Evolutionary conservation across 2,797 vertebrate species (phyloP).

Genomic region (Okamejei kenojei): DNA sequence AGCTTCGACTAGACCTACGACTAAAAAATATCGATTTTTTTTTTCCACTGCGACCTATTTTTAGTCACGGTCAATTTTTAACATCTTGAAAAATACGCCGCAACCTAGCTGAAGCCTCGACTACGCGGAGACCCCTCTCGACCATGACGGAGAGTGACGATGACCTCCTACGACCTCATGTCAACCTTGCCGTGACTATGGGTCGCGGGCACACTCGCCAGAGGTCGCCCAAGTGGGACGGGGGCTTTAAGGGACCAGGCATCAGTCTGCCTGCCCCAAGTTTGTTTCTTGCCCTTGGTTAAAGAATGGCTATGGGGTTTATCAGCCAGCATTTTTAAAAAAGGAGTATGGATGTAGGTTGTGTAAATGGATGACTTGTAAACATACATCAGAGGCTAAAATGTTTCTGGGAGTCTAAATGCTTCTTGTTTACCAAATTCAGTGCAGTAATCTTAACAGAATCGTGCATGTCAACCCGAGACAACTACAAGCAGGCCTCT

Average conservation of each 20-base stretch:
- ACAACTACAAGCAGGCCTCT: slow-evolving; percentile 30
- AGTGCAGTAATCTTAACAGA: slow-evolving; percentile 20
- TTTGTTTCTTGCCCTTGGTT: not conserved
- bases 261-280: not conserved
- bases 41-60: too few relatives aligned
- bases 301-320: not conserved
- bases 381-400: not conserved
- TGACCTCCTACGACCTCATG: too few relatives aligned
- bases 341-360: not conserved
- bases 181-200: too few relatives aligned
- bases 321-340: not conserved
- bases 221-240: too few relatives aligned
- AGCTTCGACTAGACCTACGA: too few relatives aligned
- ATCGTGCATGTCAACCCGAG: slow-evolving; percentile 29
- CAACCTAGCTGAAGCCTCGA: too few relatives aligned
- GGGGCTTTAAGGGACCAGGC: not conserved
- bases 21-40: too few relatives aligned
- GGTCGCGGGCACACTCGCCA: too few relatives aligned
- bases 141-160: too few relatives aligned
- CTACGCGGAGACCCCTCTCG: too few relatives aligned
- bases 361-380: slow-evolving; percentile 3
- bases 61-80: too few relatives aligned
- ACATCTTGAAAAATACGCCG: too few relatives aligned
- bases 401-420: not conserved
- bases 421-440: slow-evolving; percentile 16